Evolutionary conservation across 2,888 invertebrate species (phyloP).

Genomic region (Boloria euphrosyne): DNA sequence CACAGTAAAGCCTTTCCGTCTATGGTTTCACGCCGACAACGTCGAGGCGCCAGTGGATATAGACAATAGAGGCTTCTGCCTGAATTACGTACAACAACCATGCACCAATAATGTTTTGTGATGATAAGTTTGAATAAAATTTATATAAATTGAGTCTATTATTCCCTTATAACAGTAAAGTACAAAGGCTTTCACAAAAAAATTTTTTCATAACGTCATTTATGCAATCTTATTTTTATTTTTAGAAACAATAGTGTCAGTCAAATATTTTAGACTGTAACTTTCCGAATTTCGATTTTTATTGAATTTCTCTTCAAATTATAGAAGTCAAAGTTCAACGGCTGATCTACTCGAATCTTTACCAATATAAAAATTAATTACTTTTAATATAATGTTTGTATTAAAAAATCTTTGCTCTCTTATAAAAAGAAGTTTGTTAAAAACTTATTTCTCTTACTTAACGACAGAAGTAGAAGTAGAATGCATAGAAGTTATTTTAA

Average conservation of each 20-base stretch:
- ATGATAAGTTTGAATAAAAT: slow-evolving; percentile 26
- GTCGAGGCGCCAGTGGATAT: slow-evolving; percentile 89
- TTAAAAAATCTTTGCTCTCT: no score
- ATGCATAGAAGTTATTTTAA: no score
- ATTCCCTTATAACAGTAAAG: neutral
- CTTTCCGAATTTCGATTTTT: neutral
- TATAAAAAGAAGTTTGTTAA: no score
- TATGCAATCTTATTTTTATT: no score
- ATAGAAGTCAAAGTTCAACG: neutral
- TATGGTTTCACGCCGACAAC: slow-evolving; percentile 90
- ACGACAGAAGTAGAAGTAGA: no score
- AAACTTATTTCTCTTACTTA: no score
- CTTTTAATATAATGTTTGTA: no score
- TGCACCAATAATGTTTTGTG: slow-evolving; percentile 85
- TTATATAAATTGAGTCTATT: neutral
- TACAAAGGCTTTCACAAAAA: neutral
- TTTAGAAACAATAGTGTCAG: no score
- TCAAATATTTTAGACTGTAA: no score
- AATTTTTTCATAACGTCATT: neutral
- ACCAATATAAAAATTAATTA: neutral
- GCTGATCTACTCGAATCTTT: neutral
- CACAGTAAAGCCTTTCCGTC: slow-evolving; percentile 89
- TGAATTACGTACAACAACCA: slow-evolving; percentile 92
- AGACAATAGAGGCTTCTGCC: slow-evolving; percentile 90
- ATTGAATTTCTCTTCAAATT: neutral